Evolutionary conservation across 2,888 invertebrate species (phyloP).

Genomic region (Clunio marinus): DNA sequence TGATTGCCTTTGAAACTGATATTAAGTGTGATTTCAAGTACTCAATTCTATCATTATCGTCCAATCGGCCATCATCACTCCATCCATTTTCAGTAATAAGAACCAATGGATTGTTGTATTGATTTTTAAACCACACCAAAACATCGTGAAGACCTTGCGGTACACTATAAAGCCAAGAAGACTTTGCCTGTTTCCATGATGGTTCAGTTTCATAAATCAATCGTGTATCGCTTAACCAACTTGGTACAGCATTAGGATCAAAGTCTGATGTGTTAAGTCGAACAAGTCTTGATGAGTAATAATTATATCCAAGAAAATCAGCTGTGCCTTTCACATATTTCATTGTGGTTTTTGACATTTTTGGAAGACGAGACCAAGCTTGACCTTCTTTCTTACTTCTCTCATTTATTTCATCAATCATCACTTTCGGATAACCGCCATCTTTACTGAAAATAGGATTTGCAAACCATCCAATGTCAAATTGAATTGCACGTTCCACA

Average conservation of each 20-base stretch:
- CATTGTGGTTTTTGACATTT: slow-evolving; percentile 45
- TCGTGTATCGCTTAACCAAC: slow-evolving; percentile 54
- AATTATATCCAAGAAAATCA: slow-evolving; percentile 47
- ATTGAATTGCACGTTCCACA: slow-evolving; percentile 27
- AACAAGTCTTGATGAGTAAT: slow-evolving; percentile 44
- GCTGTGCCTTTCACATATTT: slow-evolving; percentile 43
- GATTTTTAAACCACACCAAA: slow-evolving; percentile 53
- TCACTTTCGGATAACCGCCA: slow-evolving; percentile 55
- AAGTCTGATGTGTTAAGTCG: slow-evolving; percentile 41
- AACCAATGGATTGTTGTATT: slow-evolving; percentile 56
- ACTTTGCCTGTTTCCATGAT: slow-evolving; percentile 45
- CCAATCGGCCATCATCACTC: slow-evolving; percentile 50
- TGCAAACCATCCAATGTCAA: slow-evolving; percentile 32
- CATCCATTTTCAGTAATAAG: slow-evolving; percentile 61
- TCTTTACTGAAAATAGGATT: slow-evolving; percentile 50
- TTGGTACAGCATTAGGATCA: slow-evolving; percentile 48
- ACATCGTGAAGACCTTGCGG: slow-evolving; percentile 45
- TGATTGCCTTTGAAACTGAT: slow-evolving; percentile 52
- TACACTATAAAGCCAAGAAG: slow-evolving; percentile 45
- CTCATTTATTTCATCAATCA: slow-evolving; percentile 51
- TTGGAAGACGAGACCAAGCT: slow-evolving; percentile 51
- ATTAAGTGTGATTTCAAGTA: slow-evolving; percentile 49
- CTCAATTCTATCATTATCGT: slow-evolving; percentile 48
- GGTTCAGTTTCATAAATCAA: slow-evolving; percentile 43
- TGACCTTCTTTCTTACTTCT: slow-evolving; percentile 52